Percentiles rank a stretch among this genome's conserved stretches.
Conservation (phyloP, 2,888 invertebrate genomes). For the Drosophila prostipennis region DNA sequence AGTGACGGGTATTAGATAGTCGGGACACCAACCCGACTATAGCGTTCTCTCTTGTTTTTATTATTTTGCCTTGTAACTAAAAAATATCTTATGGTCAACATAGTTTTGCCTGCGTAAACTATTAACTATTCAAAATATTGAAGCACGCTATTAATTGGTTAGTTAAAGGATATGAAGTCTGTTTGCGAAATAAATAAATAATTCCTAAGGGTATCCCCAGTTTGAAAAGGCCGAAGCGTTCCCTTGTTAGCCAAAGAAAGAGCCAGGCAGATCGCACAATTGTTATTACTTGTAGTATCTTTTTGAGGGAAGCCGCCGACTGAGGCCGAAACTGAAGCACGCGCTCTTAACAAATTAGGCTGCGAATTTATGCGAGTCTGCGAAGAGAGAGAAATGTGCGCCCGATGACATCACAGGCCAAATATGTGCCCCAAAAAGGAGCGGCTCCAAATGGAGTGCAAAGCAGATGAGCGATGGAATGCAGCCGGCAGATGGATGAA, state of each 20-base stretch:
- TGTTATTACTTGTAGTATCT: slow-evolving; percentile 69
- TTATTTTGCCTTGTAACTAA: too few relatives aligned
- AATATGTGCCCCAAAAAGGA: slow-evolving; percentile 74
- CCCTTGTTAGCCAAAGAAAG: slow-evolving; percentile 51
- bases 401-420: slow-evolving; percentile 71
- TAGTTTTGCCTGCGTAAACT: too few relatives aligned
- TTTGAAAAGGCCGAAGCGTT: slow-evolving; percentile 1
- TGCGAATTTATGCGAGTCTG: slow-evolving; percentile 70
- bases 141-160: too few relatives aligned
- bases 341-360: slow-evolving; percentile 78
- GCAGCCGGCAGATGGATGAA: slow-evolving; percentile 28
- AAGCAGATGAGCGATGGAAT: slow-evolving; percentile 45
- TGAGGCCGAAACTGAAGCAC: slow-evolving; percentile 67
- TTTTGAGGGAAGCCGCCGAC: slow-evolving; percentile 70
- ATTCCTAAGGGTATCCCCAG: slow-evolving; percentile 24
- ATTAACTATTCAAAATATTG: too few relatives aligned
- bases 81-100: too few relatives aligned
- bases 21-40: too few relatives aligned
- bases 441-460: slow-evolving; percentile 52
- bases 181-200: too few relatives aligned
- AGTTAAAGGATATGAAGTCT: too few relatives aligned
- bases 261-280: slow-evolving; percentile 71
- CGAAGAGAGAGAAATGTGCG: slow-evolving; percentile 49
- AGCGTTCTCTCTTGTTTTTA: too few relatives aligned
- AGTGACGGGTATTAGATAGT: too few relatives aligned